Evolutionary conservation across 2,888 invertebrate species (phyloP).

Genomic region (Orchesella flavescens): DNA sequence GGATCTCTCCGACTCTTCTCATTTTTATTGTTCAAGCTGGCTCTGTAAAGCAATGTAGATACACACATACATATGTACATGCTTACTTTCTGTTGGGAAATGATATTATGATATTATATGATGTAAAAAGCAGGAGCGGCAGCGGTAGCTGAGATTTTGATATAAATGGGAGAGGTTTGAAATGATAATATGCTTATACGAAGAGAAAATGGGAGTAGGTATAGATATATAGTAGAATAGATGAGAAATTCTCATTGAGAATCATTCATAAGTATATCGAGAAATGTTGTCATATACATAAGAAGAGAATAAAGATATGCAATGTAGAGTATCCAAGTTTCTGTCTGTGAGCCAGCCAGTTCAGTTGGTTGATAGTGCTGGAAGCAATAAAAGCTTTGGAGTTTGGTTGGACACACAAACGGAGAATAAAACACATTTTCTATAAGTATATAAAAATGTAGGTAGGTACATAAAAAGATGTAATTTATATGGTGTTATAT

Average conservation of each 20-base stretch:
- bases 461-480: not conserved
- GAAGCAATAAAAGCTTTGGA: slow-evolving; percentile 48
- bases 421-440: slow-evolving; percentile 9
- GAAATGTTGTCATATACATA: not conserved
- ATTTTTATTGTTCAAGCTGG: slow-evolving; percentile 18
- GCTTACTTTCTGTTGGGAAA: not conserved
- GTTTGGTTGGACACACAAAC: slow-evolving; percentile 25
- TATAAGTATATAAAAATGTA: slow-evolving; percentile 8
- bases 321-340: no score
- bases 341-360: no score
- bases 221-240: not conserved
- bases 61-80: no score
- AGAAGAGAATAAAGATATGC: no score
- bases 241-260: not conserved
- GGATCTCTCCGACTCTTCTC: slow-evolving; percentile 26
- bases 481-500: not conserved
- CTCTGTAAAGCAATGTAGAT: not conserved
- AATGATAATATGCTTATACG: slow-evolving; percentile 44
- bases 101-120: slow-evolving; percentile 18
- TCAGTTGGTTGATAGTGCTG: slow-evolving; percentile 45
- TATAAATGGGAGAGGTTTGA: slow-evolving; percentile 55
- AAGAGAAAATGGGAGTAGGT: not conserved
- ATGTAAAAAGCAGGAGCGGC: slow-evolving; percentile 46
- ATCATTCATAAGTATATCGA: not conserved
- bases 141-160: slow-evolving; percentile 48